Evolutionary conservation across 2,113 vertebrate genomes (phyloP), one percentile per base, ranked within the genome.

Genomic region (Elachura formosa): DNA sequence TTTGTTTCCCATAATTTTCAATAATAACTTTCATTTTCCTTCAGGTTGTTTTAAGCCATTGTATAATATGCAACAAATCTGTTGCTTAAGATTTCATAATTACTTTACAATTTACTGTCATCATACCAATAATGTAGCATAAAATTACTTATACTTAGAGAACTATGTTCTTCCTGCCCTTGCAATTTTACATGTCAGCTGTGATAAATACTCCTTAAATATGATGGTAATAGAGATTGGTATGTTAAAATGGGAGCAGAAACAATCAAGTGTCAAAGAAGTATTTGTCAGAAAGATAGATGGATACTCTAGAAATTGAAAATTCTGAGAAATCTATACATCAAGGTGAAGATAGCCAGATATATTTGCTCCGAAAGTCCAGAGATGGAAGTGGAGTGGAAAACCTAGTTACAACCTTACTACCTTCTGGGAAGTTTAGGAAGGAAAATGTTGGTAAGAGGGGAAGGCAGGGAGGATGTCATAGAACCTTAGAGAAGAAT

Each of bases 231-330:
- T 61, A 31, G 46, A 81, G 59, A 36, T 18, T 13, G 14, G 2
- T 40, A 31, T 61, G 20, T 75, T 68, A 33, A 91, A 86, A 61
- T 46, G 59, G 38, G 26, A 77, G 55, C 2, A 2, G 36, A 84
- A 71, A 78, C 52, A 79, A 38, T 69, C n/a, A 80, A 56, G 79
- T 84, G 43, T 21, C 49, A 38, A 63, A 72, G 78, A 69, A 94
- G 26, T 36, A 25, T 82, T 78, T 94, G 77, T 58, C 62, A 72
- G 58, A 79, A 74, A 51, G 89, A 86, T 48, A 87, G 58, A 75
- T 69, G 69, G 87, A 86, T 95, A 63, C 79, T 87, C 61, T 71
- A 89, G 92, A 96, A 96, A 66, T 5, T 21, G 23, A 38, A 72
- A 92, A 74, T 41, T 40, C 41, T 46, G 14, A 51, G 54, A 25